These are phyloP conservation scores for Drosophila lini DNA, from an alignment of 1,140 invertebrate genomes.

Conservation along the genomic window DNA sequence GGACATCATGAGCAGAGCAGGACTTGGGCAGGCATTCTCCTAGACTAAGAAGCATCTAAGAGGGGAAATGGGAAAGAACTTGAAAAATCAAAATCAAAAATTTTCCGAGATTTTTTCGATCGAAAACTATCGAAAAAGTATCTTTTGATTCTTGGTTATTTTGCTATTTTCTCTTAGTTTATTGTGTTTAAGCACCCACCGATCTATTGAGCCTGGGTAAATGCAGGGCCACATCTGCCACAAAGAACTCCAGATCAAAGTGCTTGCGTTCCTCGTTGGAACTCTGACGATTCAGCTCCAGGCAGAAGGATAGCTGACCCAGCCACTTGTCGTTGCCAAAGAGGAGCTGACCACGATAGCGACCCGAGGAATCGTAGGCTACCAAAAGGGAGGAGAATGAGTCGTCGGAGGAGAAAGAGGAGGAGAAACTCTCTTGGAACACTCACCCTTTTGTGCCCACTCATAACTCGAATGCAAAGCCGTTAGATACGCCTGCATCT, in stretches of 20 bases:
- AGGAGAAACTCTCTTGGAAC: fast-evolving
- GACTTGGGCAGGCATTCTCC: conserved; percentile 90
- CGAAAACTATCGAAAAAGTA: no score
- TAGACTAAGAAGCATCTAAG: conserved; percentile 62
- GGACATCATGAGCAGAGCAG: conserved; percentile 87
- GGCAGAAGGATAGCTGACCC: conserved; percentile 86
- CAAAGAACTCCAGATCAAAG: conserved; percentile 76
- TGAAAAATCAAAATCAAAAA: no score
- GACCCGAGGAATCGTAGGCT: conserved; percentile 93
- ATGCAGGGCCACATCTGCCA: conserved; percentile 63
- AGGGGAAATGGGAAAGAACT: background rate
- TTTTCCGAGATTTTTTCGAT: no score
- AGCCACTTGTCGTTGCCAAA: conserved; percentile 94
- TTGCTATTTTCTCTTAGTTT: no score
- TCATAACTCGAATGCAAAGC: conserved; percentile 73
- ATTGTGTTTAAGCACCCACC: conserved; percentile 38
- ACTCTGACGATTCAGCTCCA: conserved; percentile 74
- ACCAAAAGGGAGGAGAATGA: background rate
- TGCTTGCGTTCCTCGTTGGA: conserved; percentile 68
- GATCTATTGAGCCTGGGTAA: conserved; percentile 60
- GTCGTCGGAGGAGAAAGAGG: no score
- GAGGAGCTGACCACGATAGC: conserved; percentile 91
- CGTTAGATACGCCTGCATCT: conserved; percentile 79
- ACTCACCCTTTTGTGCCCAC: conserved; percentile 80
- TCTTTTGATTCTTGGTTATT: no score